Evolutionary conservation across 2,888 invertebrate genomes (phyloP), one percentile per base, ranked within the genome.

Genomic region (Alloscopus bannaensis): DNA sequence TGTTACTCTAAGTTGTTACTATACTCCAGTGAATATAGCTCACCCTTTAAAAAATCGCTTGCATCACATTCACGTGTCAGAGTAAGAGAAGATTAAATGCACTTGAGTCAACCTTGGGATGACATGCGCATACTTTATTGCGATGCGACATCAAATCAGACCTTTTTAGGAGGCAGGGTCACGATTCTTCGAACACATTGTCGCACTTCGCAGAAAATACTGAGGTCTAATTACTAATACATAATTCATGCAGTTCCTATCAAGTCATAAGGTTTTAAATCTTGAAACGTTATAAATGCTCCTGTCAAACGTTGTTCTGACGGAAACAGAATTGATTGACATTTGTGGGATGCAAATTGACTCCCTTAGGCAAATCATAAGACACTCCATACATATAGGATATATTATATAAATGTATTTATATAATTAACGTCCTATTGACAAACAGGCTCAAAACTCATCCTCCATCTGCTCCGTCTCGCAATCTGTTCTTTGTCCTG

Each of bases 41-140:
- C 29, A 31, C 31, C 57, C 55, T 55, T 55, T 13, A 24, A 1
- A 24, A 11, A 11, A 55, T 55, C 55, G 28, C 13, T 13, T 3
- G 24, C 26, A 26, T 4, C 45, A 11, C 45, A 45, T 16, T 3
- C 45, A 57, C 3, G n/a, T n/a, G n/a, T n/a, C n/a, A n/a, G n/a
- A n/a, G n/a, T n/a, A n/a, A n/a, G n/a, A n/a, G n/a, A n/a, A n/a
- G n/a, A n/a, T n/a, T n/a, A n/a, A n/a, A 57, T 57, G 57, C 57
- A 57, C 57, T 57, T 57, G n/a, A 57, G 3, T 57, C 24, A 24
- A 57, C 57, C 57, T 57, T 57, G 57, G 31, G 3, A 36, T 36
- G 36, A 55, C 28, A 26, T 26, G 45, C 2, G 55, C 24, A 55
- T 26, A 55, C 8, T 55, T 24, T 28, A 55, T 55, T 55, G 8